phyloP scores from a whole-genome alignment of 2,888 invertebrate species.

The Pandemis cinnamomeana region DNA sequence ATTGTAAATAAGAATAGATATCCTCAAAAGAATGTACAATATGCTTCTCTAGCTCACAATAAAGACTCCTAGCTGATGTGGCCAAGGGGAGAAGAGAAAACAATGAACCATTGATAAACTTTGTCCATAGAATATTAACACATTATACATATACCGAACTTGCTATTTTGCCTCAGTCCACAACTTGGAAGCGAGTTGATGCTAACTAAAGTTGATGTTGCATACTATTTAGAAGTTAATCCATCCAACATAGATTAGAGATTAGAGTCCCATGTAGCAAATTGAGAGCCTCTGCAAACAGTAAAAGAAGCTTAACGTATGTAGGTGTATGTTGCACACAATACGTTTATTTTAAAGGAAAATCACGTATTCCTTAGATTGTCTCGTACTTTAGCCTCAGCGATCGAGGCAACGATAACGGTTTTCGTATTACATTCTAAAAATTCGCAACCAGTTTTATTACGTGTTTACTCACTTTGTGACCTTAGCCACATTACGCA shows the following conservation, averaged over 20 bases:
- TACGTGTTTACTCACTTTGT: slow-evolving; percentile 24
- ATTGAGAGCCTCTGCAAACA: background rate
- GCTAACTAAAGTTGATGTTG: background rate
- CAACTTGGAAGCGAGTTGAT: background rate
- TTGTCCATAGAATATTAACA: slow-evolving; percentile 14
- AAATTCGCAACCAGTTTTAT: slow-evolving; percentile 6
- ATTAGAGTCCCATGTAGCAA: background rate
- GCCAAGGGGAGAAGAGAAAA: background rate
- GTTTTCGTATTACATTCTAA: background rate
- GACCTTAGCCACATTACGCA: slow-evolving; percentile 22
- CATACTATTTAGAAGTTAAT: background rate
- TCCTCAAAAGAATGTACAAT: background rate
- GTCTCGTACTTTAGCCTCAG: background rate
- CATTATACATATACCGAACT: background rate
- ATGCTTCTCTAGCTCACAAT: background rate
- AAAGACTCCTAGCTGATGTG: background rate
- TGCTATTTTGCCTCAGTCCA: background rate
- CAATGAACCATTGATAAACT: slow-evolving; percentile 7
- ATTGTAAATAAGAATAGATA: no score
- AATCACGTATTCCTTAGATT: background rate
- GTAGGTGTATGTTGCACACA: background rate
- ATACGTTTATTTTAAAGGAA: background rate
- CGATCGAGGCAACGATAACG: background rate
- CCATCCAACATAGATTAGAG: background rate
- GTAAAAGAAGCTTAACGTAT: background rate